Evolutionary conservation across 2,797 vertebrate species (phyloP).

Genomic region (Etheostoma perlongum): DNA sequence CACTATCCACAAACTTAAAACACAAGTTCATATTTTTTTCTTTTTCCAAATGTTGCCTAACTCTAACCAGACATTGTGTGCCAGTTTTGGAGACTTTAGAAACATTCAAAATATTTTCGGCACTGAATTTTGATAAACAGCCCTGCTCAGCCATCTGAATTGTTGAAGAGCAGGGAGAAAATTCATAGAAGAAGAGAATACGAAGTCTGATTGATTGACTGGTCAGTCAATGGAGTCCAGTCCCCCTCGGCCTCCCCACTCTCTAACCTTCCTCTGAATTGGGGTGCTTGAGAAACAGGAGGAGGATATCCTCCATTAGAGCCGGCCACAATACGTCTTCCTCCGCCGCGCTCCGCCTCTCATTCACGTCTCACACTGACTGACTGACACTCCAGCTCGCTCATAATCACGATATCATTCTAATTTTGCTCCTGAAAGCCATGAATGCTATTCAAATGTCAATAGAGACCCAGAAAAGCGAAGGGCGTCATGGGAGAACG

Average conservation of each 20-base stretch:
- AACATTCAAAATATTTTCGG: no score
- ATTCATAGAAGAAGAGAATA: conserved; percentile 28
- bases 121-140: neutral
- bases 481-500: conserved; percentile 25
- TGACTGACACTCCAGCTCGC: conserved; percentile 37
- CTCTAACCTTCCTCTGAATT: conserved; percentile 49
- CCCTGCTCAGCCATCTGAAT: neutral
- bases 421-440: conserved; percentile 58
- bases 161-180: conserved; percentile 23
- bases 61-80: neutral
- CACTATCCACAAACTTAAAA: neutral
- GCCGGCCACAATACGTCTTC: conserved; percentile 74
- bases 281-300: conserved; percentile 66
- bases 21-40: neutral
- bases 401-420: conserved; percentile 64
- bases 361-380: conserved; percentile 68
- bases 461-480: conserved; percentile 34
- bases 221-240: conserved; percentile 36
- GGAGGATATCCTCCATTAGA: conserved; percentile 82
- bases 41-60: no score
- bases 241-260: conserved; percentile 20
- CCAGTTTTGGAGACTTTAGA: no score
- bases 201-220: conserved; percentile 54
- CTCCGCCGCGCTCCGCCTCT: conserved; percentile 66
- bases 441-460: conserved; percentile 71